Conservation (phyloP, 1,140 invertebrate genomes). For the Ladona fulva region DNA sequence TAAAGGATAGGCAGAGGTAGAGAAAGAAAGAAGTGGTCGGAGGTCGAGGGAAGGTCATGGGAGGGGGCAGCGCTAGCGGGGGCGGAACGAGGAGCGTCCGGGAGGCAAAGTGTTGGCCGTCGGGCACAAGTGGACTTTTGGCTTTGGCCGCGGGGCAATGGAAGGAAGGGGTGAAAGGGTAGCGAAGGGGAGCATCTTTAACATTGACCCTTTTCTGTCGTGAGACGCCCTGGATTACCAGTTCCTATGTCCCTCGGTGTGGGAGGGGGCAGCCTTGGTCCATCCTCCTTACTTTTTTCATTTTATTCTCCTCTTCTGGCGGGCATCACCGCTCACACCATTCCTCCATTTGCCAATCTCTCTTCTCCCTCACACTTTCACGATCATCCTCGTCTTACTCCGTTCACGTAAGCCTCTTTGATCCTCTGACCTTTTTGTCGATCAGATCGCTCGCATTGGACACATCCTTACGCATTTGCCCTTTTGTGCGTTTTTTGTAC, state of each 20-base stretch:
- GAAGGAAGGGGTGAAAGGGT: neutral
- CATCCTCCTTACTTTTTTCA: neutral
- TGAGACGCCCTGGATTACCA: neutral
- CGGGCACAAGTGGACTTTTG: neutral
- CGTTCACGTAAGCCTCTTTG: neutral
- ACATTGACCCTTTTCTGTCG: constrained; percentile 4
- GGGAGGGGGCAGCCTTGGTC: neutral
- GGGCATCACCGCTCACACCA: too few relatives aligned
- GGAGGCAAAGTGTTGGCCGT: neutral
- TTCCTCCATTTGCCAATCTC: too few relatives aligned
- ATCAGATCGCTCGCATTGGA: neutral
- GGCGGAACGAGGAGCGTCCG: neutral
- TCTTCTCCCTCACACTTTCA: too few relatives aligned
- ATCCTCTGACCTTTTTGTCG: neutral
- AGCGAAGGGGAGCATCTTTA: neutral
- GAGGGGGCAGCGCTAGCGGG: neutral
- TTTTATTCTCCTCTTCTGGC: too few relatives aligned
- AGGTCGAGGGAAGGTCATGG: neutral
- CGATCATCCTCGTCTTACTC: neutral
- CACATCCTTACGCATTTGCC: neutral
- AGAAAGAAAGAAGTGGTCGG: neutral
- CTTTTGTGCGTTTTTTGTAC: neutral
- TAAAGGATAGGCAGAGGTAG: neutral
- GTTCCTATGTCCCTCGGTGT: neutral
- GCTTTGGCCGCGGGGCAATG: neutral